A percentile compares a stretch with the other conserved stretches of the same genome.
Conservation (phyloP, 2,797 vertebrate genomes). For the Falco rusticolus region DNA sequence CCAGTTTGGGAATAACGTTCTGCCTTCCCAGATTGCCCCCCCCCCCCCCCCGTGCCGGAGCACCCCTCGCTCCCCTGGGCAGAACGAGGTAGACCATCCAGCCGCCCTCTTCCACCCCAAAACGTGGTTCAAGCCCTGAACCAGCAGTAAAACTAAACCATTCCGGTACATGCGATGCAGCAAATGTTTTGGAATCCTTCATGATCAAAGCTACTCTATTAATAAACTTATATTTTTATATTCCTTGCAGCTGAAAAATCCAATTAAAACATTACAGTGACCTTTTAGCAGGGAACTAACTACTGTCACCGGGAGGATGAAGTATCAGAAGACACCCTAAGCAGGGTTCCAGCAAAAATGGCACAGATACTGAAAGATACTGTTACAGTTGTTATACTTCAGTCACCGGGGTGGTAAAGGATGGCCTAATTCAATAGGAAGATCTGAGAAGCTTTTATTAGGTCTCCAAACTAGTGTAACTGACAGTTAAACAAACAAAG, state of each 20-base stretch:
- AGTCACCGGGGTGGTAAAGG: constrained; percentile 27
- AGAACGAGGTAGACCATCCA: background rate
- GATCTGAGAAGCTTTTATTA: constrained; percentile 67
- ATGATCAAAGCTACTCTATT: constrained; percentile 54
- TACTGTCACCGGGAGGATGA: background rate
- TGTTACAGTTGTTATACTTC: background rate
- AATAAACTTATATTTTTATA: constrained; percentile 52
- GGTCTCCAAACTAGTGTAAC: constrained; percentile 44
- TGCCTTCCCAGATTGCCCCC: background rate
- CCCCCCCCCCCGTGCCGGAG: fast-evolving
- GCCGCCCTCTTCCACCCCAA: background rate
- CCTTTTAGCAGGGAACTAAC: background rate
- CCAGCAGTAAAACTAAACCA: background rate
- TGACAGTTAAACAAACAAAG: constrained; percentile 68
- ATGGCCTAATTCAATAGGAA: constrained; percentile 62
- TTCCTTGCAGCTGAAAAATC: constrained; percentile 56
- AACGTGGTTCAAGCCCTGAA: background rate
- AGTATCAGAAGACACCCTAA: background rate
- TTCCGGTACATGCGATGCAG: background rate
- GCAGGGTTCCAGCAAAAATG: background rate
- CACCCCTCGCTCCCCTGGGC: background rate
- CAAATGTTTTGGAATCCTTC: constrained; percentile 35
- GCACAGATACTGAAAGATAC: background rate
- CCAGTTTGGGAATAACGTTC: background rate
- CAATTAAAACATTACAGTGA: constrained; percentile 53